Conservation (phyloP, 1,140 invertebrate genomes). For the Drosophila tropicalis region DNA sequence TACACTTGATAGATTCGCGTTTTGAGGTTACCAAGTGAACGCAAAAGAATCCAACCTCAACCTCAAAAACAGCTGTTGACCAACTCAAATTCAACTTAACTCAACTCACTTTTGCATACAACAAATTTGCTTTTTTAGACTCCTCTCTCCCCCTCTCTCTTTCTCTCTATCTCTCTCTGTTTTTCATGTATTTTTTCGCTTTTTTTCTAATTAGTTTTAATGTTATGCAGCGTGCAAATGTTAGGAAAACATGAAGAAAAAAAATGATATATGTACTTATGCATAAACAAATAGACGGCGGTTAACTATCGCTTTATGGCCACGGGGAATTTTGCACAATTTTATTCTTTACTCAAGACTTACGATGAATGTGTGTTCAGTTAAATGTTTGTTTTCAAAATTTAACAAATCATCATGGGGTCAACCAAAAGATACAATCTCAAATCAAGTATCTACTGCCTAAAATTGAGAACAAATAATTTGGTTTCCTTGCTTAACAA, state of each 20-base stretch:
- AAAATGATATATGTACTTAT: slow-evolving; percentile 3
- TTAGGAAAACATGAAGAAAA: neutral
- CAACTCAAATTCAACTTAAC: slow-evolving; percentile 6
- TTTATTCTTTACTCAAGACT: neutral
- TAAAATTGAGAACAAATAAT: no score
- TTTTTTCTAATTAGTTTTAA: slow-evolving; percentile 21
- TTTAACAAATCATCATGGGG: neutral
- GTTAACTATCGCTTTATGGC: slow-evolving; percentile 1
- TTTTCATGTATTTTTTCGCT: neutral
- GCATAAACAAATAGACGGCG: neutral
- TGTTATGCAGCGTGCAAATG: slow-evolving; percentile 16
- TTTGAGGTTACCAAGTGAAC: slow-evolving; percentile 23
- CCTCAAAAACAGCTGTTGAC: slow-evolving; percentile 24
- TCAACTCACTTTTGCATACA: slow-evolving; percentile 15
- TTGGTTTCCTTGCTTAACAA: no score
- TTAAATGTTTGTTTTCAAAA: neutral
- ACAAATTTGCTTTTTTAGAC: neutral
- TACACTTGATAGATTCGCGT: slow-evolving; percentile 10
- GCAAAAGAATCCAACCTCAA: slow-evolving; percentile 21
- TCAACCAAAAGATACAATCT: no score
- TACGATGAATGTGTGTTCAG: no score
- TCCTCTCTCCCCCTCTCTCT: neutral
- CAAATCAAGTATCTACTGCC: no score
- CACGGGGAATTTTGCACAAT: neutral
- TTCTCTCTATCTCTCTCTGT: neutral